Evolutionary conservation across 2,113 vertebrate genomes (phyloP), one percentile per base, ranked within the genome.

Genomic region (Archocentrus centrarchus): DNA sequence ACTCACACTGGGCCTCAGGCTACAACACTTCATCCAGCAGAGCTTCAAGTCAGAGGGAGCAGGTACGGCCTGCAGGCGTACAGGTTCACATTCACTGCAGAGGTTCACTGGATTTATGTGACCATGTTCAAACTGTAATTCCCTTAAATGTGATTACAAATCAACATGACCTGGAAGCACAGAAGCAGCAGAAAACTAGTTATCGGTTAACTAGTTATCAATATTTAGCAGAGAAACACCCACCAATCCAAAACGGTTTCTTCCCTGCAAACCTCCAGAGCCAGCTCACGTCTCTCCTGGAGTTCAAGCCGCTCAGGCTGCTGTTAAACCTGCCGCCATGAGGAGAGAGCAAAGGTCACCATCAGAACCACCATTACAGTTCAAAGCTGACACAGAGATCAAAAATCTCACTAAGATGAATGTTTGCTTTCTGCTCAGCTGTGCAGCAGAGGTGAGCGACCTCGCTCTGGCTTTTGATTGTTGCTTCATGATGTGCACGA

Each of bases 171-270:
- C 3, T 41, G 18, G 20, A 47, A 22, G 39, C 50, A 2, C 2
- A 81, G 22, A 17, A 8, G 58, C 53, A 44, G 53, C 30, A 37
- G 20, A 17, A 55, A 80, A 17, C 47, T 27, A 27, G 30, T 30
- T 30, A 30, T 30, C 30, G 1, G 30, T 30, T 30, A 30, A 30
- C 30, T 30, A 4, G 30, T 30, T 30, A 30, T 30, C n/a, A 55
- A 13, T 15, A 13, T 13, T 15, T 57, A 78, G 14, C 13, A 3
- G 20, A 35, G 47, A 18, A 35, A 6, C 79, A 63, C 92, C 94
- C 91, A 96, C 95, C 94, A 53, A 95, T 96, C 95, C 92, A 94
- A 87, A 97, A 95, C 0, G 91, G 88, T 80, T 93, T 92, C 90
- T 93, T 95, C 24, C 91, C 86, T 47, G 91, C 90, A 88, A 96